Conservation (phyloP, 2,888 invertebrate genomes). For the Nomada lathburiana region DNA sequence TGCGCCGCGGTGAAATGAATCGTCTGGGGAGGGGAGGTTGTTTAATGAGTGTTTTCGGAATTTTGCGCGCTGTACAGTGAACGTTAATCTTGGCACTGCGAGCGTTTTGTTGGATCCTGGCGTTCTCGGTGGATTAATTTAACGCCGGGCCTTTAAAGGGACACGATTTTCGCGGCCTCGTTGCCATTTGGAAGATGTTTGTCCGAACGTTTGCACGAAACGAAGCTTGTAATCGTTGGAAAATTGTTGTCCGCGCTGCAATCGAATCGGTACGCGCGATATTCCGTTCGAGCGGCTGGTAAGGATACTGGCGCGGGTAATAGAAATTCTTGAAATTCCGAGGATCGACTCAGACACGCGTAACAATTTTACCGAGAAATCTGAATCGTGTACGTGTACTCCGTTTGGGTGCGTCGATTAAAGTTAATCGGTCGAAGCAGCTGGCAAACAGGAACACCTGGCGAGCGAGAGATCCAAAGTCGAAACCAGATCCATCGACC, state of each 20-base stretch:
- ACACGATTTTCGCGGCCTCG: too few relatives aligned
- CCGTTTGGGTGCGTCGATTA: background rate
- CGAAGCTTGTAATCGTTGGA: background rate
- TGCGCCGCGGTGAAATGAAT: background rate
- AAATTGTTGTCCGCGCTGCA: background rate
- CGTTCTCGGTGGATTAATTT: background rate
- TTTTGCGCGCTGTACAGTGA: too few relatives aligned
- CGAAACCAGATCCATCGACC: background rate
- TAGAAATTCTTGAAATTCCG: too few relatives aligned
- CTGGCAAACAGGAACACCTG: slow-evolving; percentile 1
- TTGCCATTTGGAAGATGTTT: too few relatives aligned
- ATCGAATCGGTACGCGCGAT: background rate
- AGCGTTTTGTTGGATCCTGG: background rate
- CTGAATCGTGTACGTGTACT: too few relatives aligned
- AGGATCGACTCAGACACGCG: too few relatives aligned
- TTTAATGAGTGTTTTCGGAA: too few relatives aligned
- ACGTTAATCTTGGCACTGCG: too few relatives aligned
- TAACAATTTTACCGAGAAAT: too few relatives aligned
- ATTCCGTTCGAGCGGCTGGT: background rate
- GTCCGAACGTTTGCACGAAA: background rate
- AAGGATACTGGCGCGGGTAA: too few relatives aligned
- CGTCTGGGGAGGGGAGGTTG: too few relatives aligned
- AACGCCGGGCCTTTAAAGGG: too few relatives aligned
- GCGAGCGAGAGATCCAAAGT: background rate
- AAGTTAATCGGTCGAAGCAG: background rate